Evolutionary conservation across 2,797 vertebrate genomes (phyloP).

Genomic region (Gouania willdenowi): DNA sequence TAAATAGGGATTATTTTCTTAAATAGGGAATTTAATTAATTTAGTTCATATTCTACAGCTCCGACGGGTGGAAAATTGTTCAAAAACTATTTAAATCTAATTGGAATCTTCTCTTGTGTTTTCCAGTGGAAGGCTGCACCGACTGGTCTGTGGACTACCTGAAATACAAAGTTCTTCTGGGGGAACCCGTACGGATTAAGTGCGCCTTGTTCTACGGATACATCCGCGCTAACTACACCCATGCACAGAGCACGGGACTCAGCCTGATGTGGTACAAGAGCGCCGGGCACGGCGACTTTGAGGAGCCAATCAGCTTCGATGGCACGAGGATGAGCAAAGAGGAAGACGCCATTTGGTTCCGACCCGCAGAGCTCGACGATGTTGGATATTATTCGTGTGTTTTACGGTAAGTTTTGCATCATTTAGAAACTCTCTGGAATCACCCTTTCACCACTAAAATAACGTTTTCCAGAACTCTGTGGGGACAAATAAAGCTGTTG

Average conservation of each 20-base stretch:
- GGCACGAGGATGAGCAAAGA: conserved; percentile 96
- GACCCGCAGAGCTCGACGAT: conserved; percentile 91
- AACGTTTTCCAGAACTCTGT: conserved; percentile 19
- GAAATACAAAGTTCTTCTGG: conserved; percentile 95
- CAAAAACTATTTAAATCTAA: too few relatives aligned
- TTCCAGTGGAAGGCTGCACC: conserved; percentile 93
- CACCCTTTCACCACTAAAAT: too few relatives aligned
- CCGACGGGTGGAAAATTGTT: too few relatives aligned
- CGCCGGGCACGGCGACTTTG: conserved; percentile 90
- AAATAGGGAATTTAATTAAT: too few relatives aligned
- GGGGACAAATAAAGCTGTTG: conserved; percentile 23
- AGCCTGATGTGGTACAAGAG: conserved; percentile 99
- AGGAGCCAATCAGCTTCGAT: conserved; percentile 97
- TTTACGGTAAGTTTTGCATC: conserved; percentile 58
- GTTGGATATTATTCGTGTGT: conserved; percentile 95
- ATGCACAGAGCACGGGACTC: conserved; percentile 94
- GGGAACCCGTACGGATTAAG: conserved; percentile 97
- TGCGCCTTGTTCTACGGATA: conserved; percentile 99
- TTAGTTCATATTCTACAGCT: too few relatives aligned
- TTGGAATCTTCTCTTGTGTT: conserved; percentile 16
- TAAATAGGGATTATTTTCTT: too few relatives aligned
- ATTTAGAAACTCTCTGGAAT: not conserved
- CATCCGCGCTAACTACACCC: conserved; percentile 96
- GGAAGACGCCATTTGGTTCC: conserved; percentile 97
- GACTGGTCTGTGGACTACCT: conserved; percentile 99